A percentile compares a stretch with the other conserved stretches of the same genome.
Evolutionary conservation across 2,113 vertebrate genomes (phyloP).

Genomic region (Microtus pennsylvanicus): DNA sequence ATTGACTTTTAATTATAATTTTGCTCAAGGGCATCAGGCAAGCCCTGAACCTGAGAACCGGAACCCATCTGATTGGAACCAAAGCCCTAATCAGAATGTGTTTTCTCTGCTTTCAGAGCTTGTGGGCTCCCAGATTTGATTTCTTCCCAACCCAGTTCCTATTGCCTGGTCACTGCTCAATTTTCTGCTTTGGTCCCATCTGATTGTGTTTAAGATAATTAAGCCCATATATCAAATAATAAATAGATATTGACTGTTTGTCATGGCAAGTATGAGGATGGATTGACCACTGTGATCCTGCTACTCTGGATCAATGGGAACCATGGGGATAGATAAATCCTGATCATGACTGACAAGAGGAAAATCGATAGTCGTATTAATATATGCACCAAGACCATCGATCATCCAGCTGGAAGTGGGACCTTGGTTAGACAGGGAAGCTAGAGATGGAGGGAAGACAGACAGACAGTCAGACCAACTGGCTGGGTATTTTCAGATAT

Average conservation of each 20-base stretch:
- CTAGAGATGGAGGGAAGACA: not conserved
- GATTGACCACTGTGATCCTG: slow-evolving; percentile 85
- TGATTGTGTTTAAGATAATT: slow-evolving; percentile 80
- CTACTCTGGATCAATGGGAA: slow-evolving; percentile 83
- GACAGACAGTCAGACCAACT: not conserved
- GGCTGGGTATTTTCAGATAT: not conserved
- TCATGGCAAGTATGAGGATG: slow-evolving; percentile 82
- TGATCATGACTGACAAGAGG: slow-evolving; percentile 83
- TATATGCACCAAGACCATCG: slow-evolving; percentile 66
- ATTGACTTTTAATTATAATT: not conserved
- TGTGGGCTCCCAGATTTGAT: not conserved
- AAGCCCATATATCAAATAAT: slow-evolving; percentile 87
- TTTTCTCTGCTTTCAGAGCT: not conserved
- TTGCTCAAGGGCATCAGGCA: not conserved
- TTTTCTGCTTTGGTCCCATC: slow-evolving; percentile 51
- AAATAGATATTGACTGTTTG: slow-evolving; percentile 88
- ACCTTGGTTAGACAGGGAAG: not conserved
- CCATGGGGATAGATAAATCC: slow-evolving; percentile 86
- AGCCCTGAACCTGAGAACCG: not conserved
- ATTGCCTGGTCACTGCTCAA: slow-evolving; percentile 13
- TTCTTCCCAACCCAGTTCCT: not conserved
- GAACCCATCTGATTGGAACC: not conserved
- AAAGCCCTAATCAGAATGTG: not conserved
- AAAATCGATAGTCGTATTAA: slow-evolving; percentile 84
- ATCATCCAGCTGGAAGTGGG: slow-evolving; percentile 65